Conservation (phyloP, 2,113 vertebrate genomes). For the Plestiodon gilberti region DNA sequence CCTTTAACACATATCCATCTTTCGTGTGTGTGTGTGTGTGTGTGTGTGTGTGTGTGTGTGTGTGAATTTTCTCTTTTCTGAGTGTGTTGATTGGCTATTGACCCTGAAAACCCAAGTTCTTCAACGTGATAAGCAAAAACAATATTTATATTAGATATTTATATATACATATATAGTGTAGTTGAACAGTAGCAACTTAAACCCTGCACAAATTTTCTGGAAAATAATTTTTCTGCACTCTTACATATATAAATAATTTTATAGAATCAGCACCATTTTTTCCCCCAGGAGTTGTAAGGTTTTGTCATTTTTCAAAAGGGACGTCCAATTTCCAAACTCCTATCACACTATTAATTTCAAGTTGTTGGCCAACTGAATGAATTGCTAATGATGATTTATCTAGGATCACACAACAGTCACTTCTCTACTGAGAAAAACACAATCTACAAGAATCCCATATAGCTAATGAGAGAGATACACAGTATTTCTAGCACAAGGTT, state of each 20-base stretch:
- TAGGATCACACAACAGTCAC: constrained; percentile 90
- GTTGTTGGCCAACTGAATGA: constrained; percentile 89
- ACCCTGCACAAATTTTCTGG: constrained; percentile 81
- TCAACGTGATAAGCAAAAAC: constrained; percentile 78
- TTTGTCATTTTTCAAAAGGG: constrained; percentile 78
- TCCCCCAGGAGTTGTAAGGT: constrained; percentile 79
- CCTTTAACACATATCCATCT: constrained; percentile 65
- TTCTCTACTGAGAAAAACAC: constrained; percentile 92
- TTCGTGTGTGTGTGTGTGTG: constrained; percentile 55
- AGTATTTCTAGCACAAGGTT: constrained; percentile 82
- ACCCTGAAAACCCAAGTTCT: constrained; percentile 78
- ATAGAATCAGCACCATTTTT: constrained; percentile 89
- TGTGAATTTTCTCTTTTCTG: constrained; percentile 39
- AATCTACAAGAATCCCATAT: constrained; percentile 88
- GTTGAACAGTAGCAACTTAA: constrained; percentile 79
- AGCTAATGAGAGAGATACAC: constrained; percentile 94
- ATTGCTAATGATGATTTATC: constrained; percentile 88
- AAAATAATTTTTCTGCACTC: constrained; percentile 81
- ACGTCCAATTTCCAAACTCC: constrained; percentile 86
- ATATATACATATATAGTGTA: constrained; percentile 72
- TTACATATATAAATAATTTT: constrained; percentile 85
- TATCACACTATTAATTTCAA: constrained; percentile 86
- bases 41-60: constrained; percentile 58
- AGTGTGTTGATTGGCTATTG: constrained; percentile 68
- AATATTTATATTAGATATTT: constrained; percentile 73